These are phyloP conservation scores for Sepiola atlantica DNA, from an alignment of 2,888 invertebrate genomes.

Conservation along the genomic window DNA sequence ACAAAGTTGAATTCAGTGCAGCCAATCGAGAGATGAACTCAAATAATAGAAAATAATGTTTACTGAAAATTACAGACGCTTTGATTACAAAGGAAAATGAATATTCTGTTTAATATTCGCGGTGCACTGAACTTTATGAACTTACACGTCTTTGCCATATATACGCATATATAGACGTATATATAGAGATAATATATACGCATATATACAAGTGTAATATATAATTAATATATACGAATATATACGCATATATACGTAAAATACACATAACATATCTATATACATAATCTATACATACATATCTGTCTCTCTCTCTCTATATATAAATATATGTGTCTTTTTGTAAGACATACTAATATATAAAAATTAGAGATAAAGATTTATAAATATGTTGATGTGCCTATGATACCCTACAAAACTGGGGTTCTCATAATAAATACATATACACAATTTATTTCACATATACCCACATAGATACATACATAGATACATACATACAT, in stretches of 20 bases:
- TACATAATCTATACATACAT: neutral
- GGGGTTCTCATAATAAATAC: too few relatives aligned
- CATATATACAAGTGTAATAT: neutral
- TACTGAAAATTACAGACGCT: neutral
- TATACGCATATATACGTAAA: neutral
- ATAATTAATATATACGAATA: neutral
- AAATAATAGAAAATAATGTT: neutral
- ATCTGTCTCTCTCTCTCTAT: too few relatives aligned
- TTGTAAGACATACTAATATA: too few relatives aligned
- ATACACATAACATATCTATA: neutral
- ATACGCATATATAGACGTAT: neutral
- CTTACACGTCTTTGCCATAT: neutral
- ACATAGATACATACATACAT: too few relatives aligned
- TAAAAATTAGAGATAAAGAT: too few relatives aligned
- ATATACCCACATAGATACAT: too few relatives aligned
- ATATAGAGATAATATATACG: neutral
- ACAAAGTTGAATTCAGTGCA: neutral
- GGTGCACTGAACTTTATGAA: neutral
- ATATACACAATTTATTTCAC: too few relatives aligned
- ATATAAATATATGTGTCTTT: too few relatives aligned
- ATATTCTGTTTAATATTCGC: neutral
- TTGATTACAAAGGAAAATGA: neutral
- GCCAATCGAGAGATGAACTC: neutral
- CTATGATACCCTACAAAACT: too few relatives aligned
- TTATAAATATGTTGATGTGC: too few relatives aligned